Evolutionary conservation across 2,888 invertebrate genomes (phyloP), one percentile per base, ranked within the genome.

Genomic region (Pseudococcus jackbeardsleyi): DNA sequence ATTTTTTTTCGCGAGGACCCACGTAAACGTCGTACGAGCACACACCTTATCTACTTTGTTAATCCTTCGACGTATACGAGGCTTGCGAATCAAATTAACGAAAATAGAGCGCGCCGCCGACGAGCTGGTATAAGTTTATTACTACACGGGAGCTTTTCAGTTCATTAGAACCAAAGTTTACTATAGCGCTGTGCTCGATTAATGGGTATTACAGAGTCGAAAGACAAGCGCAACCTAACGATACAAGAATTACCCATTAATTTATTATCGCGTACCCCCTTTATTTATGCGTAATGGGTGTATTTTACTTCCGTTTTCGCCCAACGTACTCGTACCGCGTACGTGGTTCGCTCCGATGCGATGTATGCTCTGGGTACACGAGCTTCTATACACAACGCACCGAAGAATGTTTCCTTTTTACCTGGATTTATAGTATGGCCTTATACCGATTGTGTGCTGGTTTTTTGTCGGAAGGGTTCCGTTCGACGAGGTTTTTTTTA

Each of bases 241-340:
- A 79, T 88, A 88, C 88, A 88, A 88, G 88, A 88, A 88, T 88
- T 88, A 88, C 88, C 88, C 88, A 88, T 88, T 88, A 88, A 88
- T 88, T 88, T 88, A 88, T 88, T 88, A 88, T 79, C 72, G 77
- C n/a, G 59, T 86, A 86, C 86, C 39, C 48, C 68, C 48, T 85
- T 59, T 59, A 59, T 54, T 48, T 59, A 59, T 48, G 85, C 50
- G 84, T 54, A 85, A 50, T 59, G 84, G 59, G 84, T 85, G 86
- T 68, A 86, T 86, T 86, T 86, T 68, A 86, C 86, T 86, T 86
- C 86, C 86, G 86, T 59, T 50, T 85, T 85, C 39, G 26, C 85
- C n/a, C 39, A 19, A 42, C 26, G 26, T 42, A 42, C 22, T 12
- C 46, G 48, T 4, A n/a, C 2, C 4, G 3, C 3, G 42, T 42